Evolutionary conservation across 1,140 invertebrate genomes (phyloP), one percentile per base, ranked within the genome.

Genomic region (Campoletis sonorensis): DNA sequence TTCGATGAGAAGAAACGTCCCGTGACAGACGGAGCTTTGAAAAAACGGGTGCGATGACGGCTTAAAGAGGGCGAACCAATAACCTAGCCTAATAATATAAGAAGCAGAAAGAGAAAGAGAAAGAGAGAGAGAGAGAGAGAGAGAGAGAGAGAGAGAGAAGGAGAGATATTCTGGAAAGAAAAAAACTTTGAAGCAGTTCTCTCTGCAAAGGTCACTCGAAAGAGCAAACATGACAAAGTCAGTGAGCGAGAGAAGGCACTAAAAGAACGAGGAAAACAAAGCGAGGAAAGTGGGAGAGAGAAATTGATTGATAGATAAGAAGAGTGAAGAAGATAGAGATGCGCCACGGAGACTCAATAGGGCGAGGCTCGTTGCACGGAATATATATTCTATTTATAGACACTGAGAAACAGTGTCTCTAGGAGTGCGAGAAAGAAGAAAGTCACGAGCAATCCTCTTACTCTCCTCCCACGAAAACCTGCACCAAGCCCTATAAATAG

Each of bases 381-480:
- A 58, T 58, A 58, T 84, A 13, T 13, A 1, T 45, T 45, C 86
- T 90, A 89, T 91, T 91, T 89, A 87, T 89, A 89, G 83, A 67
- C 5, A 7, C 21, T 23, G 54, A n/a, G n/a, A 23, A 58, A 58
- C 4, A 58, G 54, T n/a, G 54, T 13, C 54, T 45, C 40, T 45
- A 13, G 40, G 40, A 58, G 54, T n/a, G 54, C 18, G 21, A 58
- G 4, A 21, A 21, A 23, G 54, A 58, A 10, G 18, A 58, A 58
- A 23, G 13, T n/a, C 54, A 58, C 54, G 54, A 71, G 79, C 75
- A 23, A 64, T 51, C 71, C 67, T n/a, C 78, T 13, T 51, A 49
- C 76, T 40, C 82, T 80, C 88, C 87, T 86, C 89, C 88, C 86
- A 87, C 88, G 86, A 89, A 88, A 89, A 89, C 79, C 85, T 86